These are phyloP conservation scores for Calycopis cecrops DNA, from an alignment of 1,140 invertebrate genomes.

Conservation along the genomic window DNA sequence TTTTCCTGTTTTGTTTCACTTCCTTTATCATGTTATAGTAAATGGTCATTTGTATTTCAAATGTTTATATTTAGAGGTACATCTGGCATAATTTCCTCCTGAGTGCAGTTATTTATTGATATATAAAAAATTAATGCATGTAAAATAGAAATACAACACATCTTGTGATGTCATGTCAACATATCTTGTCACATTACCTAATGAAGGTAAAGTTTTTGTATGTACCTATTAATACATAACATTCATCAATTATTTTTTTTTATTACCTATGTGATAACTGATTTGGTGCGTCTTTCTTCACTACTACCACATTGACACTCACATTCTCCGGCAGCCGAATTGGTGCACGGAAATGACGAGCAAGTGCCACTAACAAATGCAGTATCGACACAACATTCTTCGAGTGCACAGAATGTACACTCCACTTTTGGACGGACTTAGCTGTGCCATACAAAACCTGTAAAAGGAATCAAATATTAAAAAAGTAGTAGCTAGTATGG, in stretches of 20 bases:
- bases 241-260: no score
- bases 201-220: no score
- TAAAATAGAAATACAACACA: no score
- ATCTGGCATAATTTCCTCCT: background rate
- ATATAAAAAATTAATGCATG: no score
- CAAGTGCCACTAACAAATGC: conserved; percentile 94
- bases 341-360: conserved; percentile 95
- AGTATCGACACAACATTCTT: conserved; percentile 98
- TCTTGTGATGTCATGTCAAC: no score
- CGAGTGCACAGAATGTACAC: conserved; percentile 95
- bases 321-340: conserved; percentile 97
- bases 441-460: conserved; percentile 78
- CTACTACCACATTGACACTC: conserved; percentile 91
- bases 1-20: no score
- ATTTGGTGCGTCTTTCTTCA: conserved; percentile 80
- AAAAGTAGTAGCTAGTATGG: no score
- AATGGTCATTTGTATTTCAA: no score
- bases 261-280: conserved; percentile 63
- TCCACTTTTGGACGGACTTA: conserved; percentile 86
- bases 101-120: no score
- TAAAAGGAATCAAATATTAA: background rate
- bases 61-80: background rate
- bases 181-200: no score
- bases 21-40: no score
- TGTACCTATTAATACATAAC: no score